Evolutionary conservation across 2,797 vertebrate genomes (phyloP), one percentile per base, ranked within the genome.

Genomic region (Pangasius sanitwongsei): DNA sequence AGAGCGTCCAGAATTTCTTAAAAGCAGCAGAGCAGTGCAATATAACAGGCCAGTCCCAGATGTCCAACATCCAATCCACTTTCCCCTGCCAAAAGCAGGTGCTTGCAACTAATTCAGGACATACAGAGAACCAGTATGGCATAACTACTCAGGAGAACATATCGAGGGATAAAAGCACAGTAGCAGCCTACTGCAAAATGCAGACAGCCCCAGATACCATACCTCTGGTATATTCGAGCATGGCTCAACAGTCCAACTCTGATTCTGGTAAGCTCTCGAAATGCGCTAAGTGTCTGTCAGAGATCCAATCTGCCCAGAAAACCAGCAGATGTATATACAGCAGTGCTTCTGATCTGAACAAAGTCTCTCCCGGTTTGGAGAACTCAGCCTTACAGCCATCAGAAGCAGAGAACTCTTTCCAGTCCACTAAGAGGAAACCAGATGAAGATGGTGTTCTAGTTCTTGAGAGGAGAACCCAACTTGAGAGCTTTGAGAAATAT

Each of bases 231-330:
- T 83, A 91, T 90, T 90, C 91, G 63, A 86, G 85, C 93, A 92
- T 93, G 61, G 91, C 92, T 90, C 93, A 94, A 93, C 94, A 95
- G 67, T 91, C 92, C 90, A 91, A 91, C 85, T 91, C 92, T 50
- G 93, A 95, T 89, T 94, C 89, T 93, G 89, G 83, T 95, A 94
- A 86, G 55, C 28, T 63, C 23, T 53, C 93, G 80, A 93, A 93
- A 92, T 87, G 89, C 85, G 92, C 93, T 53, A 94, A 90, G 93
- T 92, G 95, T 89, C 91, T 90, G 74, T 88, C 92, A 88, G 94
- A 94, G 87, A 93, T 93, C 70, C 92, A 95, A 92, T 53, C 93
- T 23, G 63, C 92, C 90, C 90, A 95, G 86, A 92, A 95, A 90
- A 89, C 91, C 89, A 94, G 93, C 95, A 94, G 87, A 88, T 87